Base-by-base conservation (phyloP, 2,888 invertebrate genomes). In the Drosophila ustulata region DNA sequence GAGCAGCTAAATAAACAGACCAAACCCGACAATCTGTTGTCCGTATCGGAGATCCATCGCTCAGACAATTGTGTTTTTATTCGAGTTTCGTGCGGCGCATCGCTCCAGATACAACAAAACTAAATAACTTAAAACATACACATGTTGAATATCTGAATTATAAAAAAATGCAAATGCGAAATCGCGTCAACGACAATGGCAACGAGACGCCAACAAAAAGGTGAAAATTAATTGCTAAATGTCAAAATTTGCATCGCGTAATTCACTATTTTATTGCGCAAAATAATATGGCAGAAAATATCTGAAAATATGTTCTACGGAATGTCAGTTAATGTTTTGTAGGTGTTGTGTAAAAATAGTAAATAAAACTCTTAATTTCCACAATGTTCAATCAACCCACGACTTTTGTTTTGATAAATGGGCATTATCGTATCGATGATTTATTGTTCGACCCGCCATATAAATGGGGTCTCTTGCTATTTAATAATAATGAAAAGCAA, bases 381-480 rank as follows among this genome's bases (percentile, higher is more conserved):
- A 73, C 59, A 70, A 52, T 56, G 28, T 56, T 69, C 52, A 46
- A 50, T 30, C 65, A 45, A 32, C 49, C 9, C 34, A 49, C 25
- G 26, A 4, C 13, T 37, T 49, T 72, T 85, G 83, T 23, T 49
- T 72, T 85, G 83, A 83, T 85, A 82, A 83, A 82, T 77, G 77
- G 34, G 72, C 66, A 85, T 85, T 83, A 82, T 85, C 83, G 71
- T 41, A 13, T 55, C 50, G 66, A 85, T 83, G 85, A 85, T 83
- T 83, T 85, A 83, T 83, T 80, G 75, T 65, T 73, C 13, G n/a
- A 4, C 4, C 11, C 4, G 37, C 57, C 67, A 70, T 66, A 73
- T 83, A 74, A 81, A 82, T 77, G 79, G 70, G 71, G 73, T 64
- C 63, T 67, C 66, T 71, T 51, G 59, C 67, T 71, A 75, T 83